Conservation (phyloP, 2,888 invertebrate species). For the Nasonovia ribisnigri region DNA sequence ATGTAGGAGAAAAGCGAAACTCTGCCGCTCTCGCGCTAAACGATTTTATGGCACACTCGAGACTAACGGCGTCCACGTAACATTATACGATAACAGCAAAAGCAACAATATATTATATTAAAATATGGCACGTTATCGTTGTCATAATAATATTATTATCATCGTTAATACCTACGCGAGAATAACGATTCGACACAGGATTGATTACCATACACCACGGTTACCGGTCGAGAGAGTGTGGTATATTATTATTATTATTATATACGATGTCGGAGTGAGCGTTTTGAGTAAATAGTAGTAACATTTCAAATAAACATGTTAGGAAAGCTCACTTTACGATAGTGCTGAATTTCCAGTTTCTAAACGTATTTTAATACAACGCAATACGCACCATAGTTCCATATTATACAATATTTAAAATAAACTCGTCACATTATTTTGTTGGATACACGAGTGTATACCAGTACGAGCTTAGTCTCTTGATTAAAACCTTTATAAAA, state of each 20-base stretch:
- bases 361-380: too few relatives aligned
- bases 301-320: not conserved
- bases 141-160: not conserved
- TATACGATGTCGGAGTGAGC: not conserved
- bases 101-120: not conserved
- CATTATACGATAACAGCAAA: not conserved
- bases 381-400: too few relatives aligned
- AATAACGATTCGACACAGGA: not conserved
- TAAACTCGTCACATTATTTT: too few relatives aligned
- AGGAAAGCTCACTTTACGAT: too few relatives aligned
- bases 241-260: not conserved
- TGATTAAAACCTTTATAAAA: too few relatives aligned
- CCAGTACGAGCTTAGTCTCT: too few relatives aligned
- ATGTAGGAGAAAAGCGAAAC: not conserved
- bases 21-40: not conserved
- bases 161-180: not conserved
- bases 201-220: not conserved
- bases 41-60: not conserved
- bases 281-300: not conserved
- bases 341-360: too few relatives aligned
- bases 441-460: too few relatives aligned
- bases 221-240: not conserved
- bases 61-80: not conserved
- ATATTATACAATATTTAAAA: too few relatives aligned
- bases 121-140: not conserved